Base-by-base conservation (phyloP, 2,888 invertebrate species). In the Caenorhabditis sp. region DNA sequence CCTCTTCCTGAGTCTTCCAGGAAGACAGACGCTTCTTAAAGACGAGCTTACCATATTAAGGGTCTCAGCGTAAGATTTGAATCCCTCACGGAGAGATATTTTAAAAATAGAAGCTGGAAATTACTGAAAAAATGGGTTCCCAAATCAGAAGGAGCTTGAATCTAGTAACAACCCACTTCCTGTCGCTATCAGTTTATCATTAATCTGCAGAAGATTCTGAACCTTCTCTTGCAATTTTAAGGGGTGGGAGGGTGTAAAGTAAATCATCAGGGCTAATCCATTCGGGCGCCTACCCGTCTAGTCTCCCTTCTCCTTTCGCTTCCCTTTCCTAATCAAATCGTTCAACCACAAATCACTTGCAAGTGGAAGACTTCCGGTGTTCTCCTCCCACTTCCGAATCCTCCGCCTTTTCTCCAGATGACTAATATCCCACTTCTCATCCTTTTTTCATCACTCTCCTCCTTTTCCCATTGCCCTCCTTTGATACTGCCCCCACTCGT, bases 331-430 rank as follows among this genome's bases (percentile, higher is more conserved):
- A 63, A 63, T 46, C 53, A 55, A 63, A 63, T 63, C 41, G 41
- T 15, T 41, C 15, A 41, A n/a, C n/a, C 26, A n/a, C 46, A 24
- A n/a, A 24, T 46, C 46, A 35, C 20, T 35, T 35, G 35, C n/a
- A n/a, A n/a, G n/a, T n/a, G n/a, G n/a, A n/a, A n/a, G 11, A 55
- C 45, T 65, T 65, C 65, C 65, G 65, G 65, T 55, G 65, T 65
- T 65, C 65, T 11, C 24, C 55, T 7, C 11, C 30, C 13, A 26
- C 35, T 43, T 27, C 56, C 5, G 30, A 5, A 9, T 41, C 43
- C 17, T 41, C 27, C 45, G 24, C 15, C n/a, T n/a, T n/a, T 15
- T 26, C 27, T 56, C 9, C 37, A 30, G 50, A 39, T 62, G 62
- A 62, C 50, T 62, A 50, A 63, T 27, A 24, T n/a, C 22, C 20